Evolutionary conservation across 2,888 invertebrate species (phyloP).

Genomic region (Eutolmus rufibarbis): DNA sequence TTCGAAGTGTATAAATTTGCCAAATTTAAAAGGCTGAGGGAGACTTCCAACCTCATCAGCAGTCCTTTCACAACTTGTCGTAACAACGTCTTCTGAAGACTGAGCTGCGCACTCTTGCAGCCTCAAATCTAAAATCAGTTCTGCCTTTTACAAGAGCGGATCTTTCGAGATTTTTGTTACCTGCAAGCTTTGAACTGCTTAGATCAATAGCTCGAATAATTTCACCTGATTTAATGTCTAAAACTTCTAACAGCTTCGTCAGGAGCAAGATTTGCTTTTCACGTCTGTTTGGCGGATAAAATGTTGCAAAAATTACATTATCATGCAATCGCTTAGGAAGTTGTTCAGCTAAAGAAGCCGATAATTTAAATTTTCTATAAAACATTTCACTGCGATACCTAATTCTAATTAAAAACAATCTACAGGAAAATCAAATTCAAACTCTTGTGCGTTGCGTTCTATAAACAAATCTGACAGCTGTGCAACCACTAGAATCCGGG

Average conservation of each 20-base stretch:
- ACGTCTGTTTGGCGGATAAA: background rate
- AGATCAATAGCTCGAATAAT: slow-evolving; percentile 30
- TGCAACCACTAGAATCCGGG: background rate
- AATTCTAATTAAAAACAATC: background rate
- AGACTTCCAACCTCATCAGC: background rate
- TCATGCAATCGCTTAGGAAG: slow-evolving; percentile 39
- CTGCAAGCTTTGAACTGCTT: slow-evolving; percentile 30
- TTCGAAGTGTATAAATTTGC: slow-evolving; percentile 22
- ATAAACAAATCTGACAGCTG: background rate
- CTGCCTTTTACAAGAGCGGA: background rate
- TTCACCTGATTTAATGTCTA: slow-evolving; percentile 35
- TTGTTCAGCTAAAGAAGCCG: background rate
- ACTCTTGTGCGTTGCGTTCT: background rate
- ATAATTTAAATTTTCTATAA: background rate
- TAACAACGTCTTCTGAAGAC: background rate
- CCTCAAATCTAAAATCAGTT: background rate
- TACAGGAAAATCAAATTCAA: background rate
- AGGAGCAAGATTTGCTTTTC: slow-evolving; percentile 20
- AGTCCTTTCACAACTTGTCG: background rate
- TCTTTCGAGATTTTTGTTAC: background rate
- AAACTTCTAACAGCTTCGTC: slow-evolving; percentile 33
- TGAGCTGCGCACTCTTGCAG: background rate
- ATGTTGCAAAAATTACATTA: slow-evolving; percentile 1
- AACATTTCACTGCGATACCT: background rate
- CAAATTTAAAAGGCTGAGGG: background rate